Evolutionary conservation across 2,888 invertebrate species (phyloP), one percentile per base, ranked within the genome.

Genomic region (Drosophila ezoana): DNA sequence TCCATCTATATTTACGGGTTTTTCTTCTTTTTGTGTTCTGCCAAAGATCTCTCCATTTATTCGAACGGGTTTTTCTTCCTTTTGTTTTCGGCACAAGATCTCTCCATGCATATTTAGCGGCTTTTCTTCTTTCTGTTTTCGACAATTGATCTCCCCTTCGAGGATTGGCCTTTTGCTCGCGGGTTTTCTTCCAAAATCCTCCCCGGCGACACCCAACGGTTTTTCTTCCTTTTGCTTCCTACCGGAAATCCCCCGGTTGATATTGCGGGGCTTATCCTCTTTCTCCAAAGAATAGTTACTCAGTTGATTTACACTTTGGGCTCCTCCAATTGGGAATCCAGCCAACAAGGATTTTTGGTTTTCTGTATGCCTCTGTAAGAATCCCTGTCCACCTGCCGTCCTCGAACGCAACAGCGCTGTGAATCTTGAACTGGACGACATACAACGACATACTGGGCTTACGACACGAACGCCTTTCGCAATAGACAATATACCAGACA

Each of bases 401-500:
- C 33, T 20, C 5, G 44, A 20, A 6, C 23, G 23, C 16, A 33
- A 2, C 28, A 28, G 4, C 11, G 2, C 35, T 9, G 45, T 9
- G 16, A 41, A 11, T 6, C 14, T 57, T 10, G 51, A 67, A 8
- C 20, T 40, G 0, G 6, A 11, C 4, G 47, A 57, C 9, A 67
- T 9, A 33, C 28, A 28, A 4, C 68, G 67, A 8, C 23, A 41
- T 1, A 67, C 37, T 4, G 68, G 68, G 9, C 28, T 32, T 11
- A 47, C 16, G 11, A 35, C 8, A 0, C 38, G 35, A 1, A 47
- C 14, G 8, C 9, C 16, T 11, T 67, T 67, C 0, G 51, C 37
- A 32, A 52, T 2, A 20, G 57, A 57, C n/a, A 67, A 20, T 32
- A 67, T 52, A 13, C 37, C 33, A 10, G 28, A 57, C 47, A 38